phyloP scores from a whole-genome alignment of 2,797 vertebrate genomes.

The Parotocinclus haroldoi region DNA sequence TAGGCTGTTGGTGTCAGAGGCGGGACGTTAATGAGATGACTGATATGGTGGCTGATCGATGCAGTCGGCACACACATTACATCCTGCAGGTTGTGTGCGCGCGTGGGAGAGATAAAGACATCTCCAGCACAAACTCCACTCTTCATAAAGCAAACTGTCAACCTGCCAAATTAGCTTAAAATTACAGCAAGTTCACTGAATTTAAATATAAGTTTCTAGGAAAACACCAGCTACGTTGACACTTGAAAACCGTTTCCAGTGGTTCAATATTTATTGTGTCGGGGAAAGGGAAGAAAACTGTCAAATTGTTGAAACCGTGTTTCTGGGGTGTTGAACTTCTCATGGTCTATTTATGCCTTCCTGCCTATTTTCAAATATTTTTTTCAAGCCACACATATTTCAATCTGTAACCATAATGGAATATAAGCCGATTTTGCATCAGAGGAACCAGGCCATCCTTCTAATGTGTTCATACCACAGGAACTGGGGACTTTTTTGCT shows the following conservation, averaged over 20 bases:
- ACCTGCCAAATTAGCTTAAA: constrained; percentile 9
- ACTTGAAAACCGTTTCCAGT: constrained; percentile 24
- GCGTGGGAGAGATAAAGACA: background rate
- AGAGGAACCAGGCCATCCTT: too few species aligned
- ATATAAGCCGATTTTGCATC: too few species aligned
- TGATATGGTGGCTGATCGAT: constrained; percentile 49
- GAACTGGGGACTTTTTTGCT: too few species aligned
- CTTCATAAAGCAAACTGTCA: constrained; percentile 14
- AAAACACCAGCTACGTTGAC: constrained; percentile 31
- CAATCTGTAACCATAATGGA: too few species aligned
- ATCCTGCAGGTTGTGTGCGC: constrained; percentile 37
- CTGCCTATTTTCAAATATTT: background rate
- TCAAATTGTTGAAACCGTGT: constrained; percentile 5
- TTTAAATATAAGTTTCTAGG: background rate
- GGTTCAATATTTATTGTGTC: background rate
- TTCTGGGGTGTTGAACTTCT: constrained; percentile 3
- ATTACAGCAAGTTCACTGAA: constrained; percentile 12
- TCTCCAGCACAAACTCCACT: background rate
- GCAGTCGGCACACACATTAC: constrained; percentile 32
- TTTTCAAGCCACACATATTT: too few species aligned
- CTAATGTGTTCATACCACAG: too few species aligned
- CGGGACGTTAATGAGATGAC: constrained; percentile 33
- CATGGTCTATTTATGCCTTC: background rate
- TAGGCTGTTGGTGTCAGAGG: constrained; percentile 41
- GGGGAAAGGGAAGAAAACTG: constrained; percentile 15